Evolutionary conservation across 35 echinoderm and acorn worm genomes (phyloP).

Genomic region (Lytechinus pictus): DNA sequence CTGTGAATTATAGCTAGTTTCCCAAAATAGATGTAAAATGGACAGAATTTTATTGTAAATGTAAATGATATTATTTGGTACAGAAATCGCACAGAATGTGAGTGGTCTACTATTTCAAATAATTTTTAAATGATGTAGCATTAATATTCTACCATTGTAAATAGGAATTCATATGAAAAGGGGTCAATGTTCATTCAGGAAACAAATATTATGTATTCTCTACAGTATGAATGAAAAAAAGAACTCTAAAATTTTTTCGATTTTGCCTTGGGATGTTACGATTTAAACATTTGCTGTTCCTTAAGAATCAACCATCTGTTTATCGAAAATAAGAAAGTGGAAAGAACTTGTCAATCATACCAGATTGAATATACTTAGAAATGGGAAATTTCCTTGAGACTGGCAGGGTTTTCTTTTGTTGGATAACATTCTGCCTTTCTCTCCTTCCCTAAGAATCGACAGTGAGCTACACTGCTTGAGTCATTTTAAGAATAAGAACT

Average conservation of each 20-base stretch:
- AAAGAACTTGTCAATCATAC: conserved; percentile 6
- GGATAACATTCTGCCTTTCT: neutral
- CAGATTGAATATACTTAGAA: neutral
- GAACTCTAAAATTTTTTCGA: neutral
- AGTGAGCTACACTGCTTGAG: neutral
- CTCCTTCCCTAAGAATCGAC: neutral
- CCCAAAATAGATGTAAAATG: neutral
- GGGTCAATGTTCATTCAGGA: neutral
- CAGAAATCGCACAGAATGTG: neutral
- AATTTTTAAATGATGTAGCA: neutral
- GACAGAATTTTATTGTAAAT: neutral
- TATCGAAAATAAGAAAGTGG: neutral
- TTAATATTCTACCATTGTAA: neutral
- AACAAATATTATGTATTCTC: neutral
- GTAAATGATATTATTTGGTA: neutral
- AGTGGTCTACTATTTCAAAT: neutral
- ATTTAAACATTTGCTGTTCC: neutral
- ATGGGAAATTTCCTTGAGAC: neutral
- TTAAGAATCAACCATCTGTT: neutral
- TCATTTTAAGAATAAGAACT: neutral
- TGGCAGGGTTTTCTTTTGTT: neutral
- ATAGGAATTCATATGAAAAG: neutral
- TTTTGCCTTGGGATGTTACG: neutral
- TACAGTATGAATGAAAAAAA: neutral
- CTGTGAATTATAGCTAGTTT: neutral